These are phyloP conservation scores for Dipodomys merriami DNA, from an alignment of 2,113 vertebrate genomes.

Conservation along the genomic window DNA sequence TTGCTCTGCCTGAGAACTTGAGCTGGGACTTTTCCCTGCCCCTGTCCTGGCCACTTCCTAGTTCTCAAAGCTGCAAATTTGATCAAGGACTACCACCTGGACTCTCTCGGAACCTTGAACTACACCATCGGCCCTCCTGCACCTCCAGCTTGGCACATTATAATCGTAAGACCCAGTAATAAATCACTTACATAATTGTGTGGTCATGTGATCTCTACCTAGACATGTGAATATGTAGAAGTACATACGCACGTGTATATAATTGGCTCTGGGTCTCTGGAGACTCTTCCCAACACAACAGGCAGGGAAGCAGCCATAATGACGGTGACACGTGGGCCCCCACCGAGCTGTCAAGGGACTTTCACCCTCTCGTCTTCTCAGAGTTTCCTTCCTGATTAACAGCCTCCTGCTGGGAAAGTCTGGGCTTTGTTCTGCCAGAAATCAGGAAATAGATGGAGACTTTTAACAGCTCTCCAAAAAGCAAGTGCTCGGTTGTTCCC, in stretches of 20 bases:
- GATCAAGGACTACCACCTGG: rapidly evolving
- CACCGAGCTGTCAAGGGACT: neutral
- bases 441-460: constrained; percentile 56
- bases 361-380: neutral
- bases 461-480: constrained; percentile 54
- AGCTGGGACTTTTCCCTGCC: rapidly evolving
- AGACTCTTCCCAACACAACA: neutral
- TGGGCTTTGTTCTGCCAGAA: neutral
- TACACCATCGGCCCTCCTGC: neutral
- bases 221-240: neutral
- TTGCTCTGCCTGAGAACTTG: neutral
- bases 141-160: neutral
- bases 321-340: rapidly evolving
- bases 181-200: too few relatives aligned
- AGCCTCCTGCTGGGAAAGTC: constrained; percentile 43
- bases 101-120: neutral
- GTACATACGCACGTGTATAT: neutral
- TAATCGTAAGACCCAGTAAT: neutral
- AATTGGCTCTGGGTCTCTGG: neutral
- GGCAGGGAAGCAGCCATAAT: too few relatives aligned
- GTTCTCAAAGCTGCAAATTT: neutral
- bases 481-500: constrained; percentile 34
- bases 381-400: constrained; percentile 11
- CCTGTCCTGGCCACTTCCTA: rapidly evolving
- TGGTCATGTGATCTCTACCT: too few relatives aligned